Base-by-base conservation (phyloP, 1,140 invertebrate genomes). In the Drosophila yakuba region DNA sequence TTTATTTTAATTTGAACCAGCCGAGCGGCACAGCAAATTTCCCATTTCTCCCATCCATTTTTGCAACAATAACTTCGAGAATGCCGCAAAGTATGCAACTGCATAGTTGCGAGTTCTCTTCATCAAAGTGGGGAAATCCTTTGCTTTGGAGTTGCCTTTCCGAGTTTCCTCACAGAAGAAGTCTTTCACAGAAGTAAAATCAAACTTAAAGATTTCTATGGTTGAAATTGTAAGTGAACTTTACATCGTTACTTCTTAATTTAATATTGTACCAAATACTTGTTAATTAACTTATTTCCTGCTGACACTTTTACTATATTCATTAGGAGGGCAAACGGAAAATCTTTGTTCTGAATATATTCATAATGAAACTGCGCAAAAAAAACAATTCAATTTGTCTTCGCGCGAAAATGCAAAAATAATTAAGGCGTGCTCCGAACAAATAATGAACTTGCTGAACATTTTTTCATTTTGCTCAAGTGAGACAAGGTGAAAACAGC, bases 381-480 rank as follows among this genome's bases (percentile, higher is more conserved):
- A 51, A 17, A 6, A 8, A 17, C 60, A 72, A 84, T 79, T 71
- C 47, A 80, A 73, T 77, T 85, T 62, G 59, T 57, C 38, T 63
- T 59, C 50, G 58, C 62, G 38, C 23, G 44, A 20, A 77, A 81
- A 80, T 81, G 63, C 55, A 69, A 39, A 73, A 84, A 81, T 73
- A 77, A 85, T 84, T 86, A 85, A 68, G 62, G 48, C 66, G 47
- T 63, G 51, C 51, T 77, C 56, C 36, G 20, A 41, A 74, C 45
- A 43, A 76, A 77, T 84, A 80, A 84, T 83, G 61, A 83, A 85
- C 80, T 68, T 51, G 43, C 43, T 23, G 57, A 84, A 80, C 57
- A 80, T 71, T 73, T 80, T 50, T 48, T 14, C 23, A 32, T 58
- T 20, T 23, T 38, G 25, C 32, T 14, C 28, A 17, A 45, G 14